Evolutionary conservation across 2,888 invertebrate species (phyloP), one percentile per base, ranked within the genome.

Genomic region (Epirrita christyi): DNA sequence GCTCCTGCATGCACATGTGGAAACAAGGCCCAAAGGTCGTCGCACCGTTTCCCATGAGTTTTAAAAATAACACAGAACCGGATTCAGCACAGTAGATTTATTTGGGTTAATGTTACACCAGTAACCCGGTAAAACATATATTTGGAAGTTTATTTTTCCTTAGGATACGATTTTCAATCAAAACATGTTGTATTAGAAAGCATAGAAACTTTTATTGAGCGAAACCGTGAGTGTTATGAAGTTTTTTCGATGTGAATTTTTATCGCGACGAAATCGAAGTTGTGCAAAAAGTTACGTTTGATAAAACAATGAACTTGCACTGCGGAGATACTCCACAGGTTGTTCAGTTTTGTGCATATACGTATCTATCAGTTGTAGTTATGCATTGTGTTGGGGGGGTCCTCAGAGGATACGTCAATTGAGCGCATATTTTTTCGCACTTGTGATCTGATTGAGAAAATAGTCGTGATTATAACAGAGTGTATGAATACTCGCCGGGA

Each of bases 291-390:
- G 56, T 63, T 51, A 57, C 42, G 59, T 62, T 59, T 56, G 55
- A 50, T 66, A 68, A 69, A 77, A 88, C 88, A 89, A 87, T 88
- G 85, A 84, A 85, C 84, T 84, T 84, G 76, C 76, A 73, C 75
- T 80, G 67, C 70, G 69, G 68, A 62, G 58, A 42, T 54, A 48
- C 32, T 61, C 63, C 67, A 81, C 78, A 81, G 80, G 81, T 29
- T 75, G 86, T 29, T 67, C 50, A 46, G 53, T 47, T 46, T 47
- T 51, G 27, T 11, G 29, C 40, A 21, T 42, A 37, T 56, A 36
- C 32, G 0, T 42, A 27, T 13, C 29, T 44, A 11, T 48, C 9
- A 10, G 29, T 29, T 28, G 10, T 29, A 43, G 11, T 10, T 36
- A 32, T 38, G 13, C 43, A 47, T 29, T 14, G 40, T 8, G 41